Percentiles rank a stretch among this genome's conserved stretches.
These are phyloP conservation scores for Agrilus mali DNA, from an alignment of 2,888 invertebrate genomes.

Conservation along the genomic window DNA sequence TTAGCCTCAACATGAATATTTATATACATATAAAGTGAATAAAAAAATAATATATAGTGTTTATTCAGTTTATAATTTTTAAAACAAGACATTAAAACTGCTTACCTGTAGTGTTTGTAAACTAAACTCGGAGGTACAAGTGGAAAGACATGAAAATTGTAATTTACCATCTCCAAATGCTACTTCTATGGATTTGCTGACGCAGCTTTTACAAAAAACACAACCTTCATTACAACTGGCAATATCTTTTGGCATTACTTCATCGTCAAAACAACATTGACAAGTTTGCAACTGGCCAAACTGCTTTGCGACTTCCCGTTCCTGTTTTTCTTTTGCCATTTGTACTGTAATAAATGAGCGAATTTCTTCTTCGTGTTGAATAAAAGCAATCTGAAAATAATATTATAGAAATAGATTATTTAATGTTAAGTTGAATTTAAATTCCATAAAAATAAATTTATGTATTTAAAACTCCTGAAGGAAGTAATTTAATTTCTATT, in stretches of 20 bases:
- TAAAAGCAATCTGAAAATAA: slow-evolving; percentile 22
- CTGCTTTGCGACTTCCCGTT: slow-evolving; percentile 17
- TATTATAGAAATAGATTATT: no score
- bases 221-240: slow-evolving; percentile 27
- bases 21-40: no score
- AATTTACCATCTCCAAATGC: slow-evolving; percentile 33
- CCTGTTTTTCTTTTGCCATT: slow-evolving; percentile 20
- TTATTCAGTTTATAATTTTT: no score
- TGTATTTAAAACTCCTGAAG: no score
- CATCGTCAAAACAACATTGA: slow-evolving; percentile 42
- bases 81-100: not conserved
- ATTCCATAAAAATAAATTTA: no score
- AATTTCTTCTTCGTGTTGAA: slow-evolving; percentile 26
- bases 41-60: no score
- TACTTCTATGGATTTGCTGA: slow-evolving; percentile 30
- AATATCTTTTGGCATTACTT: slow-evolving; percentile 34
- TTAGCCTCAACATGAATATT: no score
- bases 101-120: slow-evolving; percentile 26
- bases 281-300: slow-evolving; percentile 33
- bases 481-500: no score
- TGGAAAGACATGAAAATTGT: slow-evolving; percentile 35
- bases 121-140: slow-evolving; percentile 33
- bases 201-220: slow-evolving; percentile 35
- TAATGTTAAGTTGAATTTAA: no score
- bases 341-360: slow-evolving; percentile 19